phyloP scores from a whole-genome alignment of 2,888 invertebrate genomes.

The Drosophila paranaensis region DNA sequence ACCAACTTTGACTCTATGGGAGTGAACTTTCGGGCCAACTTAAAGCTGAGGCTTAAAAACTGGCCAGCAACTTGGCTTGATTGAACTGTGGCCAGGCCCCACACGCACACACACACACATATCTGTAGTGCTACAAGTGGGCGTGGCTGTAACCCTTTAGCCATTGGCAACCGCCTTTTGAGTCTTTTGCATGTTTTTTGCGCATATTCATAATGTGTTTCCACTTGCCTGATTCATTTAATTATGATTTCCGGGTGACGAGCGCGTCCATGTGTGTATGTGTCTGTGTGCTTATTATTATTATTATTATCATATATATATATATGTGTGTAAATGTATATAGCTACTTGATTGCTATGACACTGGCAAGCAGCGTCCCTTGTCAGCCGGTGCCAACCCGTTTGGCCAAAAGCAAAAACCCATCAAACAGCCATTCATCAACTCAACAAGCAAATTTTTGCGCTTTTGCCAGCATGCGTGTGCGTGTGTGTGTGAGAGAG shows the following conservation, averaged over 20 bases:
- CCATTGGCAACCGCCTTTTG: slow-evolving; percentile 1
- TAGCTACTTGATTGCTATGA: slow-evolving; percentile 60
- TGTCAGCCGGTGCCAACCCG: slow-evolving; percentile 6
- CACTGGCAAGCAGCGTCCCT: slow-evolving; percentile 27
- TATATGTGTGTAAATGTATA: slow-evolving; percentile 28
- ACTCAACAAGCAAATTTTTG: slow-evolving; percentile 58
- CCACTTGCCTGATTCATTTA: slow-evolving; percentile 71
- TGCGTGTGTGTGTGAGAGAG: slow-evolving; percentile 7
- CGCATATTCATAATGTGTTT: slow-evolving; percentile 48
- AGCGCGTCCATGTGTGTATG: slow-evolving; percentile 19
- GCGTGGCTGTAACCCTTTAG: background rate
- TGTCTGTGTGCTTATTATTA: slow-evolving; percentile 29
- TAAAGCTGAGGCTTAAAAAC: background rate
- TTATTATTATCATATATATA: slow-evolving; percentile 1
- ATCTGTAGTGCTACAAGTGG: background rate
- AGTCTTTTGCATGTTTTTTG: slow-evolving; percentile 10
- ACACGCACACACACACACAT: background rate
- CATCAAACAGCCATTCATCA: slow-evolving; percentile 69
- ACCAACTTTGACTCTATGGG: background rate
- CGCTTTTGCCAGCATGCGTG: slow-evolving; percentile 37
- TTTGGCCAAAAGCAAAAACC: slow-evolving; percentile 32
- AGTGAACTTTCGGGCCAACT: background rate
- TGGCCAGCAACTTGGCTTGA: background rate
- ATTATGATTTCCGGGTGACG: slow-evolving; percentile 69
- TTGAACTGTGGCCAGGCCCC: background rate